phyloP scores from a whole-genome alignment of 2,888 invertebrate species.

The Xestobium rufovillosum region DNA sequence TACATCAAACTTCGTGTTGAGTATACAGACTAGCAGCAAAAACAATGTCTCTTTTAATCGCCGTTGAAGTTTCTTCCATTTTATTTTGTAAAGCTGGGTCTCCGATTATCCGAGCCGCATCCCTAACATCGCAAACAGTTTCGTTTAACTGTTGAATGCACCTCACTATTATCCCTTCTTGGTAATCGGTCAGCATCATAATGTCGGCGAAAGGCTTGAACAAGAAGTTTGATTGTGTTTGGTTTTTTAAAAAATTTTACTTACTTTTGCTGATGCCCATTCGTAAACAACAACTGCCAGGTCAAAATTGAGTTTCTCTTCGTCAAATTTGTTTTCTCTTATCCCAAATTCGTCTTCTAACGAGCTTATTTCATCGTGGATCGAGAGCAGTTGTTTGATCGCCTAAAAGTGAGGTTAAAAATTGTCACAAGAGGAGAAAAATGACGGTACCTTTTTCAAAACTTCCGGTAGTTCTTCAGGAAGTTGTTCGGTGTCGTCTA shows the following conservation, averaged over 20 bases:
- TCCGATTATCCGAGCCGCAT: conserved; percentile 88
- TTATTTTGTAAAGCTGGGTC: conserved; percentile 86
- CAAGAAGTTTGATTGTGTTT: no score
- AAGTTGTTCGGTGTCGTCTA: conserved; percentile 31
- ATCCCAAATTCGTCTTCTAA: conserved; percentile 61
- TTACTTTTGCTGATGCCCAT: conserved; percentile 87
- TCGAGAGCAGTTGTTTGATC: conserved; percentile 60
- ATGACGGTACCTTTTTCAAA: conserved; percentile 46
- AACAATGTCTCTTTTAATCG: conserved; percentile 95
- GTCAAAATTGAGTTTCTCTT: conserved; percentile 75
- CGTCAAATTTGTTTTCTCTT: conserved; percentile 45
- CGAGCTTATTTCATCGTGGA: conserved; percentile 59
- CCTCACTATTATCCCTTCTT: conserved; percentile 96
- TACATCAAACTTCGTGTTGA: conserved; percentile 39
- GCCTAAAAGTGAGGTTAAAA: conserved; percentile 45
- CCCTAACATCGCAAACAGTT: conserved; percentile 78
- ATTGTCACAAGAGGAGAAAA: neutral
- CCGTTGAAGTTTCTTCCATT: conserved; percentile 89
- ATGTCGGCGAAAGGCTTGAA: conserved; percentile 93
- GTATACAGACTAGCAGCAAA: conserved; percentile 96
- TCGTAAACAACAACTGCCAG: conserved; percentile 92
- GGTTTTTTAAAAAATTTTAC: conserved; percentile 25
- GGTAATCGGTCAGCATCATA: conserved; percentile 75
- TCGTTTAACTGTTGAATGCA: conserved; percentile 96
- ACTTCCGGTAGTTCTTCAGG: conserved; percentile 49